A percentile compares a stretch with the other conserved stretches of the same genome.
phyloP scores from a whole-genome alignment of 2,797 vertebrate species.

The Danio kyathit region DNA sequence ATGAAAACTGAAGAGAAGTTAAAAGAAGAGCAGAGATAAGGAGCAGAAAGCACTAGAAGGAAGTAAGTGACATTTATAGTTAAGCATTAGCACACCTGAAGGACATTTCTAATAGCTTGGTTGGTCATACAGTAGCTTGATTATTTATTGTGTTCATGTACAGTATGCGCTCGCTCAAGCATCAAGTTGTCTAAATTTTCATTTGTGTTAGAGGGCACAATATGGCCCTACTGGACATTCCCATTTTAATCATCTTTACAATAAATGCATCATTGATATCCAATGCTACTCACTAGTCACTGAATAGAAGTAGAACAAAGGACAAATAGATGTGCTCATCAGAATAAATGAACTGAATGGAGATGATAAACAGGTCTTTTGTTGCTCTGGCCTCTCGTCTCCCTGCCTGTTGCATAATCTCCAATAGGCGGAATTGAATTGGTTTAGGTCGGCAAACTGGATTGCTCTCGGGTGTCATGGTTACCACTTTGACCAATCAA shows the following conservation, averaged over 20 bases:
- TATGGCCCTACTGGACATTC: background rate
- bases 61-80: background rate
- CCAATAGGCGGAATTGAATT: slow-evolving; percentile 67
- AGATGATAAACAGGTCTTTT: slow-evolving; percentile 8
- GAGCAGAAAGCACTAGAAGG: slow-evolving; percentile 1
- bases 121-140: background rate
- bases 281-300: background rate
- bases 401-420: slow-evolving; percentile 78
- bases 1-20: background rate
- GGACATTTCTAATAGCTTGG: background rate
- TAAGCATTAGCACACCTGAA: slow-evolving; percentile 30
- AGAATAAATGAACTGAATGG: background rate
- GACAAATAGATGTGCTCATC: background rate
- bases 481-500: slow-evolving; percentile 69
- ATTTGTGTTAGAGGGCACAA: background rate
- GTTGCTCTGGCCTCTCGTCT: slow-evolving; percentile 73
- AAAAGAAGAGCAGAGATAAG: background rate
- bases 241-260: background rate
- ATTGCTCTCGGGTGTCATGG: slow-evolving; percentile 73
- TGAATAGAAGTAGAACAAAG: slow-evolving; percentile 15
- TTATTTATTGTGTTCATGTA: background rate
- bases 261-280: background rate
- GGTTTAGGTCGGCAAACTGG: slow-evolving; percentile 76
- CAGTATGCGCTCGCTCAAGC: background rate
- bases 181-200: background rate